Conservation (phyloP, 1,140 invertebrate species). For the Monochamus saltuarius region DNA sequence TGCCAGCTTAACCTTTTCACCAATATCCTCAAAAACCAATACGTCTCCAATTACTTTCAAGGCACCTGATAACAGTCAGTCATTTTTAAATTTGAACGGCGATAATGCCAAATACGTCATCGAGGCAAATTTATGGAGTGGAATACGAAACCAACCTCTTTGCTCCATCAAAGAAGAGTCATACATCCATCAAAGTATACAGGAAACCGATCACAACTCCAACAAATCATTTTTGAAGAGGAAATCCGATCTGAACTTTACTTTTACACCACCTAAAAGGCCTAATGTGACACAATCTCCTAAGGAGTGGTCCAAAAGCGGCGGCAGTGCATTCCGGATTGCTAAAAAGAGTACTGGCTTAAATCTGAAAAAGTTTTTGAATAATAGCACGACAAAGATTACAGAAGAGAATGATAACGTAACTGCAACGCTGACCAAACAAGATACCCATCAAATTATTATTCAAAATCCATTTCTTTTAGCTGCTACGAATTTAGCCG, state of each 20-base stretch:
- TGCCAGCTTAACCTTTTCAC: constrained; percentile 17
- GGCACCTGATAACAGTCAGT: neutral
- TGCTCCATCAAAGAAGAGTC: constrained; percentile 16
- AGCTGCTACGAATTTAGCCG: constrained; percentile 62
- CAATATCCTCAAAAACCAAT: constrained; percentile 9
- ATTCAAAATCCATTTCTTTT: constrained; percentile 57
- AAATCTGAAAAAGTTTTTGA: constrained; percentile 22
- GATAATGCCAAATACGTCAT: constrained; percentile 13
- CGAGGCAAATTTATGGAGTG: constrained; percentile 27
- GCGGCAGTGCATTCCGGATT: constrained; percentile 19
- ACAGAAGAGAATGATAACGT: constrained; percentile 5
- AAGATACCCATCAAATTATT: constrained; percentile 20
- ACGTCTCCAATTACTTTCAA: neutral
- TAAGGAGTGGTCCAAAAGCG: constrained; percentile 25
- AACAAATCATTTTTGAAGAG: constrained; percentile 9
- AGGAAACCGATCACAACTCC: constrained; percentile 8
- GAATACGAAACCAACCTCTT: constrained; percentile 5
- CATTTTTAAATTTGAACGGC: neutral
- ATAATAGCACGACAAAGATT: neutral
- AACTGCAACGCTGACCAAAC: neutral
- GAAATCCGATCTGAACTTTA: constrained; percentile 10
- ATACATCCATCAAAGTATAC: neutral
- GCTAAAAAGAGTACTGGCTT: constrained; percentile 24
- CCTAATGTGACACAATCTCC: neutral
- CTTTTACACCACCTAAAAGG: constrained; percentile 3